Conservation (phyloP, 2,797 vertebrate species). For the Protosalanx chinensis region DNA sequence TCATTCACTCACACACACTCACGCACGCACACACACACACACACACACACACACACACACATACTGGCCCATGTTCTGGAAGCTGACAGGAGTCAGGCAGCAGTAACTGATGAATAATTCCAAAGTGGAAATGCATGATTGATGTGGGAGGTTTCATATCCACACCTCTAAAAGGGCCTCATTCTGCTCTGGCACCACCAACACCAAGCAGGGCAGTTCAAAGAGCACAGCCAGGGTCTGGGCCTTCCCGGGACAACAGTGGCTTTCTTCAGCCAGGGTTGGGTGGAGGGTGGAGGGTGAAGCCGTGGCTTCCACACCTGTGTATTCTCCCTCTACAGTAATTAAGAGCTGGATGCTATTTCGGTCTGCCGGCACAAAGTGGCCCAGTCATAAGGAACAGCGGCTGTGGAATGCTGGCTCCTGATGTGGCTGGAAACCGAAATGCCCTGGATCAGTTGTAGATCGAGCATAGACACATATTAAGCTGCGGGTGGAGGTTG, state of each 20-base stretch:
- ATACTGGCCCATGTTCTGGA: slow-evolving; percentile 1
- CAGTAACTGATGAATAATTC: slow-evolving; percentile 65
- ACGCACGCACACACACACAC: slow-evolving; percentile 3
- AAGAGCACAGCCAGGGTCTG: slow-evolving; percentile 59
- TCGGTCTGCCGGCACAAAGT: slow-evolving; percentile 71
- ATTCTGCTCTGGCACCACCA: slow-evolving; percentile 58
- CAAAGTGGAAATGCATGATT: slow-evolving; percentile 70
- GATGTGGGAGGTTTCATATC: slow-evolving; percentile 76
- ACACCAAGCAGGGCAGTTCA: slow-evolving; percentile 69
- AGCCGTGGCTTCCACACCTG: slow-evolving; percentile 73
- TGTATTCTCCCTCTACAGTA: slow-evolving; percentile 74
- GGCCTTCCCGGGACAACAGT: slow-evolving; percentile 66
- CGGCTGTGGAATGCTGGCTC: slow-evolving; percentile 54
- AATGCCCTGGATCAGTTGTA: slow-evolving; percentile 46
- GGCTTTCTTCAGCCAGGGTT: slow-evolving; percentile 66
- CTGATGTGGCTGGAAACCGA: slow-evolving; percentile 64
- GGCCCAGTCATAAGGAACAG: slow-evolving; percentile 67
- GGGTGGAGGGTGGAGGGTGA: slow-evolving; percentile 11
- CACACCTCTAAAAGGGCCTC: slow-evolving; percentile 68
- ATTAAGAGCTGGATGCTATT: slow-evolving; percentile 73
- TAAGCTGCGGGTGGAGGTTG: slow-evolving; percentile 18
- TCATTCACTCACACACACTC: too few relatives aligned
- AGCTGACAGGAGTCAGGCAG: slow-evolving; percentile 30
- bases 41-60: background rate
- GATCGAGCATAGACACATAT: slow-evolving; percentile 38